phyloP scores from a whole-genome alignment of 92 coral and sea anemone species.

The Muricea muricata region DNA sequence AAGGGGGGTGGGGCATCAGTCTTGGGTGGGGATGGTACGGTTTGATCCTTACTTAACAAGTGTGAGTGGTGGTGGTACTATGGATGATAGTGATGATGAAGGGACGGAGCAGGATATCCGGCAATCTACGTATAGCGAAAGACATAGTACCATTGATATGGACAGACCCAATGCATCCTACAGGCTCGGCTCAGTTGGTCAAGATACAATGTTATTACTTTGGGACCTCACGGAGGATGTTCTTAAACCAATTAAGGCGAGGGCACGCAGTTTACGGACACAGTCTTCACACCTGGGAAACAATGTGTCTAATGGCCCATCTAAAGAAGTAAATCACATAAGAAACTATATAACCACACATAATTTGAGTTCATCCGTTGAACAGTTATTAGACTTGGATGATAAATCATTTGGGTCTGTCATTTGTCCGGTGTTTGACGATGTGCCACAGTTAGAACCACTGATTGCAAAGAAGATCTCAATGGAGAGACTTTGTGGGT shows the following conservation, averaged over 20 bases:
- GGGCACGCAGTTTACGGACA: slow-evolving; percentile 81
- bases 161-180: slow-evolving; percentile 83
- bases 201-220: slow-evolving; percentile 88
- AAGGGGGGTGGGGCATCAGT: slow-evolving; percentile 91
- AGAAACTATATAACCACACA: slow-evolving; percentile 91
- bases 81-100: slow-evolving; percentile 91
- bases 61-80: slow-evolving; percentile 81
- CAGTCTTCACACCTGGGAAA: slow-evolving; percentile 51
- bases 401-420: slow-evolving; percentile 87
- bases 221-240: slow-evolving; percentile 98
- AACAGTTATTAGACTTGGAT: slow-evolving; percentile 76
- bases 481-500: slow-evolving; percentile 85
- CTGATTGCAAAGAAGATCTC: slow-evolving; percentile 97
- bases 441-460: slow-evolving; percentile 90
- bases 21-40: slow-evolving; percentile 96
- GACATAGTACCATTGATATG: slow-evolving; percentile 44
- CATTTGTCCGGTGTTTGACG: slow-evolving; percentile 90
- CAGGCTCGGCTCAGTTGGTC: slow-evolving; percentile 97
- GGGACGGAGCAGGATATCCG: slow-evolving; percentile 5
- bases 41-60: slow-evolving; percentile 97
- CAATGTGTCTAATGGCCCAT: slow-evolving; percentile 89
- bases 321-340: slow-evolving; percentile 75
- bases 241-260: slow-evolving; percentile 85
- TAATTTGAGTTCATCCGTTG: slow-evolving; percentile 89
- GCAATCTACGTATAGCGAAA: background rate